Evolutionary conservation across 2,888 invertebrate genomes (phyloP).

Genomic region (Camponotus fellah): DNA sequence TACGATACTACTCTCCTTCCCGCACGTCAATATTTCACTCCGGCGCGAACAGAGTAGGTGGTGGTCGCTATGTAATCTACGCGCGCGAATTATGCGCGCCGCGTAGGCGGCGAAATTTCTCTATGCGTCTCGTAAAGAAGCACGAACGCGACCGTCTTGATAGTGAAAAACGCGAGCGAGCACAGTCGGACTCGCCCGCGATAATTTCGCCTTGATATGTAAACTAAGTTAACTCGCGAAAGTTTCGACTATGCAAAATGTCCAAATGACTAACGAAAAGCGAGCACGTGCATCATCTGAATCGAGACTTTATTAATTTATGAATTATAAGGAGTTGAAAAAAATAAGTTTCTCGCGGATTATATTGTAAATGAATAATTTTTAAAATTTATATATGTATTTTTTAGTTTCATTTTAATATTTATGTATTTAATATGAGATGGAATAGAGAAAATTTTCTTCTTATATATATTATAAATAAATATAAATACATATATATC

Average conservation of each 20-base stretch:
- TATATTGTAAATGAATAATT: neutral
- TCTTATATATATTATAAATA: neutral
- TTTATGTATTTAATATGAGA: neutral
- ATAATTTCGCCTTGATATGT: slow-evolving; percentile 19
- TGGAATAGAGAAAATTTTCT: neutral
- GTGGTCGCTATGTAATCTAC: slow-evolving; percentile 56
- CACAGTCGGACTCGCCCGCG: neutral
- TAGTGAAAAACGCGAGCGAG: slow-evolving; percentile 28
- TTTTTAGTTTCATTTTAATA: neutral
- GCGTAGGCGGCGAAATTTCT: slow-evolving; percentile 46
- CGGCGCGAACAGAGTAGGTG: slow-evolving; percentile 44
- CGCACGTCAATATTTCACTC: slow-evolving; percentile 57
- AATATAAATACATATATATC: neutral
- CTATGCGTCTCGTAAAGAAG: slow-evolving; percentile 43
- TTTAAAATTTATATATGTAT: neutral
- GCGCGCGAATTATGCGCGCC: slow-evolving; percentile 43
- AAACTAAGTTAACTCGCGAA: slow-evolving; percentile 10
- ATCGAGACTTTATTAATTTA: neutral
- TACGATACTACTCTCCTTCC: slow-evolving; percentile 47
- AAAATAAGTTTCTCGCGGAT: neutral
- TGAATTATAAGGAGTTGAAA: neutral
- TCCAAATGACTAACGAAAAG: neutral
- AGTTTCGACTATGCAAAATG: neutral
- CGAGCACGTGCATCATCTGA: neutral
- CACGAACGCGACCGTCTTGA: slow-evolving; percentile 14